Conservation (phyloP, 35 echinoderm and acorn worm genomes). For the Patiria miniata region DNA sequence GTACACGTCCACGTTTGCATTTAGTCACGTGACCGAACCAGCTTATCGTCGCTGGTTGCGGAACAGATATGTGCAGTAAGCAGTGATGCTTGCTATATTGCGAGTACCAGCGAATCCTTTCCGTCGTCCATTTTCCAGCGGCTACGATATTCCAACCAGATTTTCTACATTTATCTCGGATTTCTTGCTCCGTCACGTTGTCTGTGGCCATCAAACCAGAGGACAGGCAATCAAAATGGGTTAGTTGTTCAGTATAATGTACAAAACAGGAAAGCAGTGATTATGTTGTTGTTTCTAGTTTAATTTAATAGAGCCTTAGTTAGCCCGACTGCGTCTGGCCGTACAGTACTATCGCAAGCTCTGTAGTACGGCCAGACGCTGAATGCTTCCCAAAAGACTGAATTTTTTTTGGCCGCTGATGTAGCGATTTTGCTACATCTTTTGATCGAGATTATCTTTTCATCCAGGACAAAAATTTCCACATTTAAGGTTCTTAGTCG, state of each 20-base stretch:
- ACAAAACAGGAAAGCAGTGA: neutral
- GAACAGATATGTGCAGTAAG: neutral
- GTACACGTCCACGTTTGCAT: slow-evolving; percentile 23
- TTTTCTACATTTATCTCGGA: neutral
- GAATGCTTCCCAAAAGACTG: too few species aligned
- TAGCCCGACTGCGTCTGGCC: neutral
- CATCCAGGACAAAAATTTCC: too few species aligned
- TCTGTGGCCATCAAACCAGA: neutral
- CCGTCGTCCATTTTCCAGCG: neutral
- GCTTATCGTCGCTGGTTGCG: neutral
- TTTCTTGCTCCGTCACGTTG: neutral
- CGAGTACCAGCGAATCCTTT: slow-evolving; percentile 2
- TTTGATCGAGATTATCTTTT: too few species aligned
- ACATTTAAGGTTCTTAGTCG: too few species aligned
- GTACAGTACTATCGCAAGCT: too few species aligned
- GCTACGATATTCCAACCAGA: neutral
- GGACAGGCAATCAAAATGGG: neutral
- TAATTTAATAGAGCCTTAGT: neutral
- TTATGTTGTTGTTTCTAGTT: neutral
- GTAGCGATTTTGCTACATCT: too few species aligned
- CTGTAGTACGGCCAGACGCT: too few species aligned
- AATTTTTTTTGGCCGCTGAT: too few species aligned
- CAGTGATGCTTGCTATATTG: neutral
- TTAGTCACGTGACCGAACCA: neutral
- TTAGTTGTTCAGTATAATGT: neutral